These are phyloP conservation scores for Poecilus cupreus DNA, from an alignment of 2,888 invertebrate species.

Conservation along the genomic window DNA sequence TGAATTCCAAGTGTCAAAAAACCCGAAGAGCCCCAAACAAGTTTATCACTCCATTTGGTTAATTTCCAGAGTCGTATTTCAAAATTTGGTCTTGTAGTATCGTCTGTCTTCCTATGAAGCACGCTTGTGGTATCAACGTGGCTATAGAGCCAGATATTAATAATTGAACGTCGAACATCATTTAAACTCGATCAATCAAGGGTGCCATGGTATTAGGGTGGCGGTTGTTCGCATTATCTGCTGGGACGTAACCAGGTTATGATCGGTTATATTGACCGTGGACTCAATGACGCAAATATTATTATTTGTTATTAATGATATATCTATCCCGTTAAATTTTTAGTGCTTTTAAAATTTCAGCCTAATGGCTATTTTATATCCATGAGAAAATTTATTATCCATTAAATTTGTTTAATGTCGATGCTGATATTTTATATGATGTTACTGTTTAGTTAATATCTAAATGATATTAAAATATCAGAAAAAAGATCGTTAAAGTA, in stretches of 20 bases:
- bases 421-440: background rate
- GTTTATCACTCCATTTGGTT: conserved; percentile 9
- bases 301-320: background rate
- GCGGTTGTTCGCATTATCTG: background rate
- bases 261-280: background rate
- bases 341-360: conserved; percentile 3
- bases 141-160: conserved; percentile 29
- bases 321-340: conserved; percentile 2
- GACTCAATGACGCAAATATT: background rate
- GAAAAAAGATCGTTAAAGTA: no score
- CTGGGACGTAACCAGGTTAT: background rate
- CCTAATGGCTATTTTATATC: background rate
- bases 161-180: conserved; percentile 54
- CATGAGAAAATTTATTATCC: conserved; percentile 4
- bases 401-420: conserved; percentile 5
- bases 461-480: no score
- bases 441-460: background rate
- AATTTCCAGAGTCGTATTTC: conserved; percentile 14
- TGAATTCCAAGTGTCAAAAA: conserved; percentile 32
- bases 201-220: conserved; percentile 17
- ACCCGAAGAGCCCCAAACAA: background rate
- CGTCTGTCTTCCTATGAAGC: background rate
- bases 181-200: conserved; percentile 56
- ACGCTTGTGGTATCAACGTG: background rate
- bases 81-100: background rate